Evolutionary conservation across 2,113 vertebrate genomes (phyloP), one percentile per base, ranked within the genome.

Genomic region (Myrmecophaga tridactyla): DNA sequence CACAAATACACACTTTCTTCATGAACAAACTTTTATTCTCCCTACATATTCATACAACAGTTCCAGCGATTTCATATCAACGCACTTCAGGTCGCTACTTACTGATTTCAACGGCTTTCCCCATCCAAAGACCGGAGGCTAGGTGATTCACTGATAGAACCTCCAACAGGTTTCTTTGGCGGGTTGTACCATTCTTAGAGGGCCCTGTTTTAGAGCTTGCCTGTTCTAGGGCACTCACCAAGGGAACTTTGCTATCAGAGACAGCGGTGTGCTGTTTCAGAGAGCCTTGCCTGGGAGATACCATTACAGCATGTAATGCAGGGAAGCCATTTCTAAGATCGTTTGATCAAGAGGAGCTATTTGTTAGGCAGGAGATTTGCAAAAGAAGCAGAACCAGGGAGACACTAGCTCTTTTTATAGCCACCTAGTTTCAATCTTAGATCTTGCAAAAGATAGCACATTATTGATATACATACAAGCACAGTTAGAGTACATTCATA

Each of bases 251-350:
- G 97, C 98, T 98, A 98, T 95, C 95, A 97, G 97, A 98, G 97
- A 97, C 96, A 98, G 77, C 96, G 97, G 98, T 94, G 96, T 93
- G 97, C 92, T 93, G 96, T 98, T 98, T 98, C 97, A 98, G 97
- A 97, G 72, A 96, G 90, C 85, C 95, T 97, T 0, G 87, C 96
- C 96, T 97, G 97, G 81, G 95, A 98, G 98, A 98, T 97, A 98
- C 95, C 97, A 97, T 86, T 98, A 98, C 98, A 97, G 95, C 82
- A 77, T 96, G 96, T 85, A 96, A 98, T 98, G 94, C 94, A 97
- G 97, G 96, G 97, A 92, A 97, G 97, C 96, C 92, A 96, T 89
- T 92, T 94, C 97, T 97, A 89, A 96, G 96, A 96, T 97, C 96
- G 97, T 95, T 84, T 86, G 91, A 93, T 97, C 96, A 95, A 95